phyloP scores from a whole-genome alignment of 2,888 invertebrate species.

The Gasteruption jaculator region DNA sequence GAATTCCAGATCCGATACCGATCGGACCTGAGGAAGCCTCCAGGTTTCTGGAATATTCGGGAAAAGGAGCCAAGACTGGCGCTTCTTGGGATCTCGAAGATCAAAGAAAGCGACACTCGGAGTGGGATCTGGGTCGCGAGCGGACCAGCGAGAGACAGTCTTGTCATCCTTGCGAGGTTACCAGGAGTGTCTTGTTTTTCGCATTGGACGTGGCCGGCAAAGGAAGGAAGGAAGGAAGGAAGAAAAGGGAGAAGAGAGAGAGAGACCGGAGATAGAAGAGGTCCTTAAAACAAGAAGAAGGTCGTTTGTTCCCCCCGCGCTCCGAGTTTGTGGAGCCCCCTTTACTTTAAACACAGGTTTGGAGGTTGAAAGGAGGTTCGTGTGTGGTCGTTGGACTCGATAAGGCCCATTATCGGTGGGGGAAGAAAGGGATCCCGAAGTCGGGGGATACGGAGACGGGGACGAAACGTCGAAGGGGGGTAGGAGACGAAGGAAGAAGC shows the following conservation, averaged over 20 bases:
- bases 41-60: no score
- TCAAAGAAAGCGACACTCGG: no score
- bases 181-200: no score
- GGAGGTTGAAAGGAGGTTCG: neutral
- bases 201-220: no score
- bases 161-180: no score
- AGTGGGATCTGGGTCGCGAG: no score
- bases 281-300: neutral
- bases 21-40: no score
- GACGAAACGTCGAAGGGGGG: slow-evolving; percentile 8
- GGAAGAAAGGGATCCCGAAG: no score
- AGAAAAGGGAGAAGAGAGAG: neutral
- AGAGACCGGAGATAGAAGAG: neutral
- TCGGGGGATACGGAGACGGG: slow-evolving; percentile 11
- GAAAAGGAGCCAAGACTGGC: no score
- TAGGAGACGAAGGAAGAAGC: slow-evolving; percentile 2
- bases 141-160: no score
- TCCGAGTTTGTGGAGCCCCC: slow-evolving; percentile 13
- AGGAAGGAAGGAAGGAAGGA: neutral
- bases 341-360: slow-evolving; percentile 9
- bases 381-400: slow-evolving; percentile 17
- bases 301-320: neutral
- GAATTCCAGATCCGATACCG: no score
- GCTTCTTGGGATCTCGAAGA: no score
- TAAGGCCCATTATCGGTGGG: slow-evolving; percentile 23